A percentile compares a stretch with the other conserved stretches of the same genome.
These are phyloP conservation scores for Platycnemis pennipes DNA, from an alignment of 2,888 invertebrate species.

Conservation along the genomic window DNA sequence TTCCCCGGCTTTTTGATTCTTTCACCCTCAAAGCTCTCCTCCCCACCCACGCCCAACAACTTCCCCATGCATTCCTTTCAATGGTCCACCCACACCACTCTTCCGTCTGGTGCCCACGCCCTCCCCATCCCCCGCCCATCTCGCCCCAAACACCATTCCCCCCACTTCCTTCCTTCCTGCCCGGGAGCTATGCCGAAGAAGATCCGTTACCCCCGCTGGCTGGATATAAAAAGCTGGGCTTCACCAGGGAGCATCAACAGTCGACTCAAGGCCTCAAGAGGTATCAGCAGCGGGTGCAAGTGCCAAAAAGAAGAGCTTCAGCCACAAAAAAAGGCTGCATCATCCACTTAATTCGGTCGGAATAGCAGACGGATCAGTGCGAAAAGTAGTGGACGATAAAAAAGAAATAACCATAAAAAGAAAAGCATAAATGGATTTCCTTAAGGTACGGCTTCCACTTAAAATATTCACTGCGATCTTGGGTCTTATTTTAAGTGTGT, in stretches of 20 bases:
- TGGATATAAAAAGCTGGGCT: neutral
- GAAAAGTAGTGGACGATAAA: neutral
- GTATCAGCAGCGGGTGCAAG: neutral
- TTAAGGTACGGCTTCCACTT: neutral
- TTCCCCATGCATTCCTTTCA: neutral
- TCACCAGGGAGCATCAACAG: neutral
- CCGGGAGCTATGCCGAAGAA: neutral
- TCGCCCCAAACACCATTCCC: neutral
- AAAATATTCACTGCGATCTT: neutral
- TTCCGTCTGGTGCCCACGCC: neutral
- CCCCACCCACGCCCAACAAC: neutral
- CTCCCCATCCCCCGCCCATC: neutral
- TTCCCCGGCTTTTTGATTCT: constrained; percentile 1
- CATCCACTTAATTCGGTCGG: neutral
- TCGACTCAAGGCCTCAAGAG: neutral
- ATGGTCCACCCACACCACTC: neutral
- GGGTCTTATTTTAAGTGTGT: neutral
- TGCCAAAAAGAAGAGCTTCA: neutral
- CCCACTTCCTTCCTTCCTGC: neutral
- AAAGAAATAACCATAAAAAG: neutral
- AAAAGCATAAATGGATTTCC: neutral
- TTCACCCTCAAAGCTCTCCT: neutral
- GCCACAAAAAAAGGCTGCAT: neutral
- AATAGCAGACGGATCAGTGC: neutral
- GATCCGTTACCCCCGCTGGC: neutral